phyloP scores from a whole-genome alignment of 2,113 vertebrate species.

The Chaenogobius annularis region DNA sequence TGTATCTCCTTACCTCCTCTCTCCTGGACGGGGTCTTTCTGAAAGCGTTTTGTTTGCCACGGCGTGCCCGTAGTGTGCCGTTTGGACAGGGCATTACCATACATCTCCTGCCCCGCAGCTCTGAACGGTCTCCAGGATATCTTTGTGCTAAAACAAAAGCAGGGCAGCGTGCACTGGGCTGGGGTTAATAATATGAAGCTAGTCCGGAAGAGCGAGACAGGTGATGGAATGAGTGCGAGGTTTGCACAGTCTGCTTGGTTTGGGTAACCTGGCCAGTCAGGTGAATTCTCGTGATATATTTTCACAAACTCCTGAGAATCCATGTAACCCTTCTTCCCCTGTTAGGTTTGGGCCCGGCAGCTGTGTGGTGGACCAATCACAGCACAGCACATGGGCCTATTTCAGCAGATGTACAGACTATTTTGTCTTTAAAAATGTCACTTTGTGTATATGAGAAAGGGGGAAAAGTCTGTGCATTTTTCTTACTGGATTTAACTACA shows the following conservation, averaged over 20 bases:
- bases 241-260: not conserved
- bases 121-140: slow-evolving; percentile 32
- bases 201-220: slow-evolving; percentile 3
- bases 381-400: no score
- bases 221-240: slow-evolving; percentile 3
- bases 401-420: no score
- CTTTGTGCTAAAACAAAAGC: slow-evolving; percentile 67
- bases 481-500: no score
- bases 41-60: slow-evolving; percentile 74
- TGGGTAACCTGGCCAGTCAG: not conserved
- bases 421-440: no score
- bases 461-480: no score
- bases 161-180: slow-evolving; percentile 15
- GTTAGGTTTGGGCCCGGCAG: no score
- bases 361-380: no score
- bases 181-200: slow-evolving; percentile 46
- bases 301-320: no score
- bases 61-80: slow-evolving; percentile 42
- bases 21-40: slow-evolving; percentile 69
- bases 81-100: slow-evolving; percentile 74
- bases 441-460: no score
- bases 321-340: no score
- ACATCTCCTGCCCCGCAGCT: slow-evolving; percentile 48
- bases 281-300: no score
- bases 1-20: slow-evolving; percentile 79